phyloP scores from a whole-genome alignment of 30 jellyfish, hydroid and myxozoan species.

The Phacellophora camtschatica region DNA sequence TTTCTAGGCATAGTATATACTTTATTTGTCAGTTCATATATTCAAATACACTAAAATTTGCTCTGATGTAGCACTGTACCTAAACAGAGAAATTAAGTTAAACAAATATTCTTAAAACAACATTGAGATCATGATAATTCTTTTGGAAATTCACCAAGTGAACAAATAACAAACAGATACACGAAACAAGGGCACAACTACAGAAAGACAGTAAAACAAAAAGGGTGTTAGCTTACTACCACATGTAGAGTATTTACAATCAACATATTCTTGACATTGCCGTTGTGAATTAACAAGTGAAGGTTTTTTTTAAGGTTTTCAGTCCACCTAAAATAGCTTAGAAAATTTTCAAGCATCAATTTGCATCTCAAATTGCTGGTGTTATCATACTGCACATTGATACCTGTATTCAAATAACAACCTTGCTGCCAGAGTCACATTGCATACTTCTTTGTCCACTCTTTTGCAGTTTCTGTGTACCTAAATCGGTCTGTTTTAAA shows the following conservation, averaged over 20 bases:
- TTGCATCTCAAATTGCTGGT: background rate
- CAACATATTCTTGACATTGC: conserved; percentile 1
- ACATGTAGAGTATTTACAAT: conserved; percentile 31
- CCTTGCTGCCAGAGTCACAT: conserved; percentile 46
- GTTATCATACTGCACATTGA: background rate
- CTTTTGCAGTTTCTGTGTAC: conserved; percentile 84
- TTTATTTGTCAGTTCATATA: no score
- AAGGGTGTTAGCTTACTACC: no score
- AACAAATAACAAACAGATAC: no score
- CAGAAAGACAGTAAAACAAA: conserved; percentile 15
- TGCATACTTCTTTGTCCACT: conserved; percentile 92
- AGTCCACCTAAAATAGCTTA: conserved; percentile 33
- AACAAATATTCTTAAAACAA: no score
- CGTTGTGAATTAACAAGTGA: background rate
- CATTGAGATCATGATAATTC: no score
- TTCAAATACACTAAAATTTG: no score
- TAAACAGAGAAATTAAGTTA: no score
- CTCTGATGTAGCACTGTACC: no score
- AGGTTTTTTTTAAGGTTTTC: background rate
- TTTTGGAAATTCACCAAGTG: no score
- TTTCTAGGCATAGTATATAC: no score
- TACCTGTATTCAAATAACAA: conserved; percentile 3
- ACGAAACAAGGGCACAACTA: background rate
- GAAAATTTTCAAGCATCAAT: conserved; percentile 12
- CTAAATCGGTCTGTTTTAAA: conserved; percentile 66